These are phyloP conservation scores for Alfaro cultratus DNA, from an alignment of 2,797 vertebrate genomes.

Conservation along the genomic window DNA sequence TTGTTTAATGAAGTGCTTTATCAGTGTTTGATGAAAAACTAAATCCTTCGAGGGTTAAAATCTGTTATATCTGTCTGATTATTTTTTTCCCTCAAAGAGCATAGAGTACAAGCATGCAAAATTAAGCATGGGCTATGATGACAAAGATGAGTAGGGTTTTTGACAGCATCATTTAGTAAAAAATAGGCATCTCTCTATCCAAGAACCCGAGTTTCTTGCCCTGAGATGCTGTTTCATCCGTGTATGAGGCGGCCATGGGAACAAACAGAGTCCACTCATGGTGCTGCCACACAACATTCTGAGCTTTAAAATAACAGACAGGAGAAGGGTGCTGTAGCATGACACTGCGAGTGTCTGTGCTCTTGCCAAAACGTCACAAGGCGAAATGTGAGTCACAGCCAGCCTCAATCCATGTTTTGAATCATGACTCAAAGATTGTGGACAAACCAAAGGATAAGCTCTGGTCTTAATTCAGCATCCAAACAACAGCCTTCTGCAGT, in stretches of 20 bases:
- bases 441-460: constrained; percentile 62
- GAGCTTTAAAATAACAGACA: constrained; percentile 34
- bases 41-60: constrained; percentile 10
- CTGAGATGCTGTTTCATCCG: constrained; percentile 61
- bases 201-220: constrained; percentile 29
- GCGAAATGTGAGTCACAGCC: constrained; percentile 64
- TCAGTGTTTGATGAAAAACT: constrained; percentile 15
- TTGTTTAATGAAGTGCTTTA: not conserved
- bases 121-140: constrained; percentile 4
- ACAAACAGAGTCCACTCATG: constrained; percentile 47
- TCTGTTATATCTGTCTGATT: constrained; percentile 22
- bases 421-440: constrained; percentile 68
- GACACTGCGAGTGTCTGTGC: constrained; percentile 29
- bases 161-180: constrained; percentile 28
- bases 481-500: constrained; percentile 36
- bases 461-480: constrained; percentile 47
- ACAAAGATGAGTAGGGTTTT: constrained; percentile 31
- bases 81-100: constrained; percentile 21
- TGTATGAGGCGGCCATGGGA: constrained; percentile 28
- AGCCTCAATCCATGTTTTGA: constrained; percentile 56
- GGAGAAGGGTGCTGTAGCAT: constrained; percentile 37
- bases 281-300: constrained; percentile 44
- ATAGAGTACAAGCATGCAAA: not conserved
- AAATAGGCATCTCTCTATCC: constrained; percentile 43
- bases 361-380: constrained; percentile 62